These are phyloP conservation scores for Petrocephalus sullivani DNA, from an alignment of 2,797 vertebrate species.

Conservation along the genomic window DNA sequence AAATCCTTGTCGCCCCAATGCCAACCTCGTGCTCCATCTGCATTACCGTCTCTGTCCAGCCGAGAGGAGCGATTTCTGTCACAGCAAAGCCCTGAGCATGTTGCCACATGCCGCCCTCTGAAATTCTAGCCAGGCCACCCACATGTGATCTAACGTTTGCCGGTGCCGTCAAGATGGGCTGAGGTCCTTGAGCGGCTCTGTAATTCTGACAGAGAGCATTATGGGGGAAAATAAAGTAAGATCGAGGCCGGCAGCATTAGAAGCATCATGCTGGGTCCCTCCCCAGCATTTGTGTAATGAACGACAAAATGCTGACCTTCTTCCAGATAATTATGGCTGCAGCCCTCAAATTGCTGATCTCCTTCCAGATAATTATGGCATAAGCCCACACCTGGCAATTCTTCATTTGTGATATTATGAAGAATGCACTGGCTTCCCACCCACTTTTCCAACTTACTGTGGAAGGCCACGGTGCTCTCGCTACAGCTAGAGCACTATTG, in stretches of 20 bases:
- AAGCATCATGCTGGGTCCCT: neutral
- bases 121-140: neutral
- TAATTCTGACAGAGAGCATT: neutral
- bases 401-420: slow-evolving; percentile 3
- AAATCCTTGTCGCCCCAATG: neutral
- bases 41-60: neutral
- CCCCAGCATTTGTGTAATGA: slow-evolving; percentile 13
- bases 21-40: neutral
- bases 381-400: slow-evolving; percentile 12
- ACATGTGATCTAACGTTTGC: neutral
- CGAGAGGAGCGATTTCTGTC: neutral
- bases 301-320: slow-evolving; percentile 13
- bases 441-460: neutral
- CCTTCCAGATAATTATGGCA: slow-evolving; percentile 19
- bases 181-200: neutral
- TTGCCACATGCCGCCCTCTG: neutral
- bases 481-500: neutral
- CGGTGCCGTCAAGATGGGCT: neutral
- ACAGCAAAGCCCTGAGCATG: neutral
- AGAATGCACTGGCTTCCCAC: neutral
- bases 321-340: slow-evolving; percentile 14
- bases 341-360: neutral
- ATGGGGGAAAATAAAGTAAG: neutral
- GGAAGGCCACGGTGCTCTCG: neutral
- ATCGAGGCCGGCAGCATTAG: neutral